Base-by-base conservation (phyloP, 2,113 vertebrate species). In the Mormoops blainvillei region DNA sequence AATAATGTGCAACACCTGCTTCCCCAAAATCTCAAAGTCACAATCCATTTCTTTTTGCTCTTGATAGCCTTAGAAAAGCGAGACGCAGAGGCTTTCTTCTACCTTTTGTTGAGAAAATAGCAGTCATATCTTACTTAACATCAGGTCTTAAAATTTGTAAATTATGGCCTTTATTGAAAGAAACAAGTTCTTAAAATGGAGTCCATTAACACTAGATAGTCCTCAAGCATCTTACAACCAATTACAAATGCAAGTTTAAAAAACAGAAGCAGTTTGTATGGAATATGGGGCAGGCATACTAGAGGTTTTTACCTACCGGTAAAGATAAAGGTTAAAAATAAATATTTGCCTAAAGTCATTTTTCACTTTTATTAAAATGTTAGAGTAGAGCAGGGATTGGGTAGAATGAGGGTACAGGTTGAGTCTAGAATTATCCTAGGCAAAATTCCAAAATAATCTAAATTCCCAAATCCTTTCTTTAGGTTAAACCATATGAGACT, bases 91-190 rank as follows among this genome's bases (percentile, higher is more conserved):
- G 2, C 7, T 93, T 88, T 91, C 33, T 38, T 78, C 68, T 18
- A 87, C 70, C 65, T 94, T 84, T 74, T 80, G 48, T 88, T 91
- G 52, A 90, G 77, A 87, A 93, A 93, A 91, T 74, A 85, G n/a
- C 13, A 85, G 48, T 74, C 77, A 68, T 88, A 95, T 65, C 13
- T 84, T 91, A 43, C 41, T 38, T 90, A 93, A 73, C 67, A 94
- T 85, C 67, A 45, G 10, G 28, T 93, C 52, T 96, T 88, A 81
- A 94, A 88, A 96, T 67, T 63, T 41, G 65, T 76, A 77, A 96
- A 91, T 77, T 70, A 50, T 26, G 15, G 31, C 20, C 41, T 91
- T 85, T 81, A 50, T 85, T 74, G 50, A 48, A 95, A 86, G 38
- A 91, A 63, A 65, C 56, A 77, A 9, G 4, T 67, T 82, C 16